Percentiles rank a stretch among this genome's conserved stretches.
phyloP scores from a whole-genome alignment of 2,797 vertebrate genomes.

The Clarias fuscus region DNA sequence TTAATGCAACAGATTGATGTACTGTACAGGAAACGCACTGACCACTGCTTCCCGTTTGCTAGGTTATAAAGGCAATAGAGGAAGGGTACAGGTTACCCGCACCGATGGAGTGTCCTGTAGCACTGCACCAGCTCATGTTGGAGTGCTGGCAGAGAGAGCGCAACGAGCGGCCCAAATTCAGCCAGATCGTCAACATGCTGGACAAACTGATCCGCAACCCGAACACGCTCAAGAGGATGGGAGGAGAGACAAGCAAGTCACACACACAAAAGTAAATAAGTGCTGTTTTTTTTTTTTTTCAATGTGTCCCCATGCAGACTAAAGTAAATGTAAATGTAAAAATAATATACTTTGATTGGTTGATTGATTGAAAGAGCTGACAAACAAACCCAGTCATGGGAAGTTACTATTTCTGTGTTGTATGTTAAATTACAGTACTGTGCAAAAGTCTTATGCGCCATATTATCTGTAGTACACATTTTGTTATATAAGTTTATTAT shows the following conservation, averaged over 20 bases:
- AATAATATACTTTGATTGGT: too few relatives aligned
- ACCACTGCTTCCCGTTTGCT: slow-evolving; percentile 25
- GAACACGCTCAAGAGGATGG: slow-evolving; percentile 93
- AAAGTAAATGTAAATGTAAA: neutral
- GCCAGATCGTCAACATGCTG: slow-evolving; percentile 98
- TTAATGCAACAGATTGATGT: neutral
- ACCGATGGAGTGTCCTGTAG: slow-evolving; percentile 96
- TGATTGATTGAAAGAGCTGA: neutral
- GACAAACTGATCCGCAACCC: slow-evolving; percentile 99
- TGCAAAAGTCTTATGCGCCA: too few relatives aligned
- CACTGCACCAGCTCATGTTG: slow-evolving; percentile 96
- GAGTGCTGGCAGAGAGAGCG: slow-evolving; percentile 98
- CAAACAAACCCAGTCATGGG: neutral
- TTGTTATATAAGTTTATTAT: too few relatives aligned
- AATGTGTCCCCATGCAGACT: neutral
- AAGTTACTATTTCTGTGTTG: neutral
- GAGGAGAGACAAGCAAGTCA: slow-evolving; percentile 85
- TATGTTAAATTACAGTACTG: neutral
- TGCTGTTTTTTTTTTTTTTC: neutral
- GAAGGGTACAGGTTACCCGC: slow-evolving; percentile 95
- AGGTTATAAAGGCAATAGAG: slow-evolving; percentile 99
- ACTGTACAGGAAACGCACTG: neutral
- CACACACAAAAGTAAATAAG: slow-evolving; percentile 1
- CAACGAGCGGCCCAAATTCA: slow-evolving; percentile 93
- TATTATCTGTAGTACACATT: too few relatives aligned